Evolutionary conservation across 2,797 vertebrate species (phyloP), one percentile per base, ranked within the genome.

Genomic region (Pseudopleuronectes americanus): DNA sequence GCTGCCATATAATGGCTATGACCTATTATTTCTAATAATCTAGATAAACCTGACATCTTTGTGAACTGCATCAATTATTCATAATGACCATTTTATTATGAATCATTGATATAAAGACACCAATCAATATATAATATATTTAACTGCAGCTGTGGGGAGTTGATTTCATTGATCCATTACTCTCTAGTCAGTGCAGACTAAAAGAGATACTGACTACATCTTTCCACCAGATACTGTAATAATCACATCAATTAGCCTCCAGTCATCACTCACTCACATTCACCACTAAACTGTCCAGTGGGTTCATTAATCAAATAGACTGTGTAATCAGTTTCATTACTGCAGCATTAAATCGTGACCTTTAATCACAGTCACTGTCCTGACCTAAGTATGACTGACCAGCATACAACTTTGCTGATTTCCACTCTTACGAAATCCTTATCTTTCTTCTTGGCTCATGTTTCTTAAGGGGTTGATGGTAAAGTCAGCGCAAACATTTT

Each of bases 11-110:
- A 38, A 14, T 22, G 7, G 12, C 56, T 45, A 23, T 62, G n/a
- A 64, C 9, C 48, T 3, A 57, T 67, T 65, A 22, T 13, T 28
- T 64, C 21, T 24, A 26, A 69, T n/a, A 47, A 75, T 52, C 41
- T 60, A 57, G 65, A 48, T 47, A 12, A 38, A 6, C 19, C 45
- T 26, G 26, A 47, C 24, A 64, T 71, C 41, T 33, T 41, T 58
- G 31, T 65, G 48, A 67, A 62, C 26, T 58, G 53, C 53, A 77
- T 79, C 4, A 54, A 64, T 79, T 68, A 80, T 77, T 83, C 58
- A 78, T 48, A n/a, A 24, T 16, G 38, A 71, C 57, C 4, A 56
- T 73, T 79, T 73, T 19, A 68, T 77, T 65, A 60, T 69, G 26
- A 58, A 64, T 62, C 48, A 61, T 4, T 66, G 7, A 61, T 71